phyloP scores from a whole-genome alignment of 2,113 vertebrate species.

The Thymallus thymallus region DNA sequence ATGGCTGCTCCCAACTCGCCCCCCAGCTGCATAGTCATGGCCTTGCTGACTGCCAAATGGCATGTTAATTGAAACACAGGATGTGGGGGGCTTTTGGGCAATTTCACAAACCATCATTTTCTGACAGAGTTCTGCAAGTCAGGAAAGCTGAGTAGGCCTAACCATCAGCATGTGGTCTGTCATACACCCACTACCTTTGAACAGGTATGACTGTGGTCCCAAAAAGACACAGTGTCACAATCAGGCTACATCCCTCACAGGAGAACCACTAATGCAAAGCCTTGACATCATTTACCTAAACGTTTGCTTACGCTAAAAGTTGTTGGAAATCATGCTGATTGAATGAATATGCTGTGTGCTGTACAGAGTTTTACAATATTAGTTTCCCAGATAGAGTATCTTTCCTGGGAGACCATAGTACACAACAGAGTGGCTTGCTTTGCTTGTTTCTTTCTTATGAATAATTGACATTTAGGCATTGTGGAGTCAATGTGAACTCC shows the following conservation, averaged over 20 bases:
- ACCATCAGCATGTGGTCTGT: not conserved
- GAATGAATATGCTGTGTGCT: slow-evolving; percentile 27
- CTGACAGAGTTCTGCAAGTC: not conserved
- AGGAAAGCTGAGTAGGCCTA: not conserved
- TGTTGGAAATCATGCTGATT: slow-evolving; percentile 26
- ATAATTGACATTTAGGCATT: slow-evolving; percentile 23
- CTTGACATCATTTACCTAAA: slow-evolving; percentile 29
- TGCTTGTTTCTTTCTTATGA: slow-evolving; percentile 7
- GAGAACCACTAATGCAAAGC: slow-evolving; percentile 9
- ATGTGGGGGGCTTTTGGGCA: not conserved
- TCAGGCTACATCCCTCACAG: not conserved
- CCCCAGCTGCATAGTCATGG: not conserved
- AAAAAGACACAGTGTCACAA: not conserved
- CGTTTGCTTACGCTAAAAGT: slow-evolving; percentile 7
- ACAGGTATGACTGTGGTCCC: not conserved
- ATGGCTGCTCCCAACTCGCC: not conserved
- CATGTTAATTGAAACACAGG: slow-evolving; percentile 9
- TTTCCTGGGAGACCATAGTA: slow-evolving; percentile 8
- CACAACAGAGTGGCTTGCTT: too few species aligned
- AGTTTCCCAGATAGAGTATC: slow-evolving; percentile 30
- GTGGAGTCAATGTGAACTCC: slow-evolving; percentile 42
- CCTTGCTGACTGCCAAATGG: not conserved
- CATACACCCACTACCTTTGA: not conserved
- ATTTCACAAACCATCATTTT: not conserved
- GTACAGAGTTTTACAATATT: slow-evolving; percentile 35